Evolutionary conservation across 2,113 vertebrate species (phyloP), one percentile per base, ranked within the genome.

Genomic region (Epinephelus lanceolatus): DNA sequence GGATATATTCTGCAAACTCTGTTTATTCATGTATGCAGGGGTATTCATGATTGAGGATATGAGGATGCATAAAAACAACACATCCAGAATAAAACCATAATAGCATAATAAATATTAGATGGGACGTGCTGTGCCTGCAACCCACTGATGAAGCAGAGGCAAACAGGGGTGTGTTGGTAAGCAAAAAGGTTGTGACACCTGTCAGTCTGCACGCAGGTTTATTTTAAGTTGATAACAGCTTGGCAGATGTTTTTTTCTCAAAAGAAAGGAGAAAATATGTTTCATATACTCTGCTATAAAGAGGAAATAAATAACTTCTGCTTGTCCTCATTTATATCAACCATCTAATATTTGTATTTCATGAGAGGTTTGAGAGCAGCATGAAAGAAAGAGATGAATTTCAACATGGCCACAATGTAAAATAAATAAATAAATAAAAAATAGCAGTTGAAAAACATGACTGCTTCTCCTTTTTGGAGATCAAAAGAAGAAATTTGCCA

Each of bases 1-100:
- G 90, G 90, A 78, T 72, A 78, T 81, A 51, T 71, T 66, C 51
- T 42, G 65, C 65, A 66, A 76, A 85, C 71, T 57, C n/a, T 42
- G 69, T 78, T 83, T 88, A 91, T 82, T 92, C 69, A 91, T 92
- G 75, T 80, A 59, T 81, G 73, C 89, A 71, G 75, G 67, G 47
- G 53, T 60, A 69, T 88, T 83, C 69, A 63, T 84, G 80, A 86
- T 70, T 69, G 30, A 47, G 61, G 70, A 81, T 73, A 86, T 84
- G 88, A 85, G 77, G 68, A 75, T 2, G 83, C 86, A 90, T 74
- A 55, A 84, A 85, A 80, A 76, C 49, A 74, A 10, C 84, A 68
- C 42, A 86, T 82, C 60, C 80, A 61, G 71, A 55, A 63, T 61
- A 68, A 75, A 81, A 19, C 53, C 52, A 42, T 18, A 72, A 78